These are phyloP conservation scores for Panzeria rudis DNA, from an alignment of 2,888 invertebrate species.

Conservation along the genomic window DNA sequence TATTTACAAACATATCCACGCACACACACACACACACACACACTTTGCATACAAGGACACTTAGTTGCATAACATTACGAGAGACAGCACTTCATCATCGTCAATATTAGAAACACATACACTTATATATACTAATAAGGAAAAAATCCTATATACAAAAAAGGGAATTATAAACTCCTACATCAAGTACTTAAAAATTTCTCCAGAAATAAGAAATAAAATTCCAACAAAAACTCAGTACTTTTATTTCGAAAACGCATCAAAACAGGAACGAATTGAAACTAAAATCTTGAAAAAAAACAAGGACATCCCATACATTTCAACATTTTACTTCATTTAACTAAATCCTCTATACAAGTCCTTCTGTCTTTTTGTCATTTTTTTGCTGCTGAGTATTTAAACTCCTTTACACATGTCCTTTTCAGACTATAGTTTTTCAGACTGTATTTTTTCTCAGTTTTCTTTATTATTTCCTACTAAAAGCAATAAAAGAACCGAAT, in stretches of 20 bases:
- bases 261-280: slow-evolving; percentile 32
- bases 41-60: not conserved
- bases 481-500: slow-evolving; percentile 71
- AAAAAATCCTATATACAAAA: slow-evolving; percentile 19
- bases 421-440: slow-evolving; percentile 39
- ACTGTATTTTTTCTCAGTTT: slow-evolving; percentile 27
- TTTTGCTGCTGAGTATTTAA: slow-evolving; percentile 18
- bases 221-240: slow-evolving; percentile 11
- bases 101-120: slow-evolving; percentile 62
- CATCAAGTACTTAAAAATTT: slow-evolving; percentile 65
- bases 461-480: slow-evolving; percentile 46
- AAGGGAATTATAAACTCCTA: slow-evolving; percentile 58
- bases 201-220: slow-evolving; percentile 41
- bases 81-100: slow-evolving; percentile 53
- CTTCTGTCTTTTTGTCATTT: slow-evolving; percentile 38
- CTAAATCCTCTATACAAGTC: slow-evolving; percentile 64
- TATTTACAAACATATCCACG: slow-evolving; percentile 20
- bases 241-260: slow-evolving; percentile 36
- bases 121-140: not conserved
- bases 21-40: not conserved
- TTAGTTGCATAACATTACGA: slow-evolving; percentile 41
- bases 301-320: slow-evolving; percentile 27
- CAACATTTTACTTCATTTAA: slow-evolving; percentile 71
- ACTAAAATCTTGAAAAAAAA: slow-evolving; percentile 52
- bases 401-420: slow-evolving; percentile 64